phyloP scores from a whole-genome alignment of 2,113 vertebrate species.

The Pedetes capensis region DNA sequence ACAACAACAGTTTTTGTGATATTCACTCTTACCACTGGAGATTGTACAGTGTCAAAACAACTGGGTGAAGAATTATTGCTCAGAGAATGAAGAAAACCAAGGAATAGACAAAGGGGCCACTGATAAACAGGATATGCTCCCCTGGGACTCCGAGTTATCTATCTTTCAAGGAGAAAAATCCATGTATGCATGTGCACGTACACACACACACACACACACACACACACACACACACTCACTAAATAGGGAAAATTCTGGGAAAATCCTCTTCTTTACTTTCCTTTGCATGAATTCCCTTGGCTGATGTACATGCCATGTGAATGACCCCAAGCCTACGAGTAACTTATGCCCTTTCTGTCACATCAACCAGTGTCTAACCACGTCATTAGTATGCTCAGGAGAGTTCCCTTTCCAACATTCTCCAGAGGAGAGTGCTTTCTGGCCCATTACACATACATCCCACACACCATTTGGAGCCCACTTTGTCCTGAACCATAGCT shows the following conservation, averaged over 20 bases:
- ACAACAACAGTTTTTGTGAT: too few relatives aligned
- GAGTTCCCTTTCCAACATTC: not conserved
- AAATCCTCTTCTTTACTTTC: not conserved
- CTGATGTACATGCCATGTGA: not conserved
- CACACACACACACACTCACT: not conserved
- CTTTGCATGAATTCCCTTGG: not conserved
- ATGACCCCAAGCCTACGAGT: not conserved
- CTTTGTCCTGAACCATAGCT: not conserved
- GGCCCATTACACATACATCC: not conserved
- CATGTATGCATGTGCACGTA: too few relatives aligned
- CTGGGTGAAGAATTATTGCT: not conserved
- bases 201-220: not conserved
- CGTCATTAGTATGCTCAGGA: not conserved
- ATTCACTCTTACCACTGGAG: not conserved
- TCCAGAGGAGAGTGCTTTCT: not conserved
- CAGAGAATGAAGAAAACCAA: slow-evolving; percentile 4
- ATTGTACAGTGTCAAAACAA: not conserved
- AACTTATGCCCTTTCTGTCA: not conserved
- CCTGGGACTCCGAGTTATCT: not conserved
- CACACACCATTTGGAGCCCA: not conserved
- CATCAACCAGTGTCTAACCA: not conserved
- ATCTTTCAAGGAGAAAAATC: not conserved
- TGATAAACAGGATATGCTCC: not conserved
- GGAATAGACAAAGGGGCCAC: not conserved
- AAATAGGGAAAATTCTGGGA: not conserved